Evolutionary conservation across 2,113 vertebrate genomes (phyloP), one percentile per base, ranked within the genome.

Genomic region (Bostrychus sinensis): DNA sequence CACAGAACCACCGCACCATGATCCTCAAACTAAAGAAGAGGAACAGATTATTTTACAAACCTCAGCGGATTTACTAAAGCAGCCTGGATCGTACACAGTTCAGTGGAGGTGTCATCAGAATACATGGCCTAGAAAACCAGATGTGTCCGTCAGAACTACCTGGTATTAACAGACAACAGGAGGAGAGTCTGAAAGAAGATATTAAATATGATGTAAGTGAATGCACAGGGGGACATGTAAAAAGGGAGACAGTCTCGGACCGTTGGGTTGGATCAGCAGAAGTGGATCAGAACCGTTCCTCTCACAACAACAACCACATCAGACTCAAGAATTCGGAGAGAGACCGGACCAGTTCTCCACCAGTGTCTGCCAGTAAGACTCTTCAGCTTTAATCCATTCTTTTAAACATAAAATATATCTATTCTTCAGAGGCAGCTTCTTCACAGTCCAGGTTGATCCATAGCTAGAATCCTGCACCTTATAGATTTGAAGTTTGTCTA

Each of bases 281-380:
- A 28, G 61, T 72, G 17, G 53, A 82, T 11, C 12, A 10, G 26
- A 23, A 63, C 62, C 65, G 26, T 48, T 70, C 16, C 1, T 80
- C 79, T 1, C 79, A 84, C 34, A 81, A 88, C 78, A 82, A 90
- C 84, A 88, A 89, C 82, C 81, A 90, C 14, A 79, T 88, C 17
- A 50, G 59, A 22, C 62, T 75, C 17, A 85, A 81, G 63, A 53
- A 48, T 7, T 67, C 80, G 0, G 79, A 82, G 25, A 77, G 72
- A 8, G 80, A 84, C 2, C 70, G 64, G 25, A 61, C 66, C 0
- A 37, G 58, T 10, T 78, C 67, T 0, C 72, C 78, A 1, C 78
- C 72, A 37, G 39, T 30, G 0, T 76, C 75, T 28, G 69, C 57
- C n/a, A 63, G 90, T 91, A 66, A 87, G 89, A 82, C 20, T 22